Evolutionary conservation across 2,113 vertebrate species (phyloP), one percentile per base, ranked within the genome.

Genomic region (Hoplias malabaricus): DNA sequence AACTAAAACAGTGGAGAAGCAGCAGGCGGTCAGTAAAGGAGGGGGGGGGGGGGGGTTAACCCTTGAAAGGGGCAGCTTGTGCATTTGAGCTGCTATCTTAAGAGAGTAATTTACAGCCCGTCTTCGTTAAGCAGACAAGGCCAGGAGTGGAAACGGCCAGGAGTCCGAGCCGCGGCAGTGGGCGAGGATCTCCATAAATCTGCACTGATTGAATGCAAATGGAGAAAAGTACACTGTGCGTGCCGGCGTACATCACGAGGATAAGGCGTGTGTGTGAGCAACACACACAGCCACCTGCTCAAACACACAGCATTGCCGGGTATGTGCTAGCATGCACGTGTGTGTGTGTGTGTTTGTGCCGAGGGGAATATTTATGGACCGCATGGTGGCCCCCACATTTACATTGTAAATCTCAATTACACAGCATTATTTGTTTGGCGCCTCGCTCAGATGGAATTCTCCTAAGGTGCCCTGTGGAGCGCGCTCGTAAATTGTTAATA

Each of bases 401-500:
- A 80, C 83, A 89, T 88, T 86, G 84, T 89, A 92, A 88, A 92
- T 89, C 86, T 91, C 87, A 90, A 90, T 90, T 89, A 92, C 82
- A 87, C 73, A 68, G 81, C 82, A 83, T 89, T 89, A 91, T 86
- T 92, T 89, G 86, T 88, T 90, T 86, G 89, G 80, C 80, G 85
- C 77, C 71, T 43, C 12, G 72, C 75, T 85, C 76, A 66, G 83
- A 88, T 77, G 27, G 69, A 87, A 86, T 83, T 89, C 86, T 87
- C 79, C 80, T 78, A 79, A 82, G 86, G 84, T 80, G 78, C 80
- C 87, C 84, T 87, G 85, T 81, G 87, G 87, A 87, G 84, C 63
- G 77, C 34, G 82, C 81, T 90, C 82, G 86, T 92, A 90, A 91
- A 92, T 93, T 90, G 84, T 91, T 93, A 92, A 93, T 92, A 89